Base-by-base conservation (phyloP, 2,888 invertebrate genomes). In the Hylaea fasciaria region DNA sequence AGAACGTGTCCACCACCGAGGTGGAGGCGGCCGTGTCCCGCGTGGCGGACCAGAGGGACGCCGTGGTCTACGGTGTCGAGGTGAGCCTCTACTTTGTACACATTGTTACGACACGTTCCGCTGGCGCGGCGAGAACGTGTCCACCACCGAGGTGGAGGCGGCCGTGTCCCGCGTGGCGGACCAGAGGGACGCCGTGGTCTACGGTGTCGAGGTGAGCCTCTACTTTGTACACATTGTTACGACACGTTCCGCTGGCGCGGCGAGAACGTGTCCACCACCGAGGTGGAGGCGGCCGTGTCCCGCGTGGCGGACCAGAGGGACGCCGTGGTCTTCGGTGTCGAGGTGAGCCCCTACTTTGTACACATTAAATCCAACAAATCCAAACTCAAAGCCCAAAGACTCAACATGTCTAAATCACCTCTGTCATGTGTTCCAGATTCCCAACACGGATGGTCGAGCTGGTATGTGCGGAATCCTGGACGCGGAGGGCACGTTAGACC, bases 1-100 rank as follows among this genome's bases (percentile, higher is more conserved):
- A 99, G 92, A 99, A 99, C 87, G 99, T 99, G 2, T 98, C 98
- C 44, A 99, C 99, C 7, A 96, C 97, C 0, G 99, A 99, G 91
- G 97, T 99, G 10, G 99, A 99, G 86, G 97, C 96, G 0, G 95
- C 97, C 60, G 94, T 99, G 45, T 98, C 98, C 72, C 97, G 97
- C 81, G 92, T 96, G 14, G 93, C 96, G 2, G 94, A 95, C 56
- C 96, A 98, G 79, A 95, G 96, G 74, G 99, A 99, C 82, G 97
- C 97, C 22, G 96, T 98, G 5, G 98, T 98, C 0, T 99, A 98
- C 79, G 99, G 99, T 9, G 98, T 99, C 3, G 95, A 97, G 93
- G 95, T 97, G 81, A 29, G 77, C n/a, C n/a, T n/a, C n/a, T n/a
- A n/a, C n/a, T n/a, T n/a, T n/a, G n/a, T n/a, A n/a, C n/a, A n/a